phyloP scores from a whole-genome alignment of 2,888 invertebrate genomes.

The Ptycholaimellus sp. region DNA sequence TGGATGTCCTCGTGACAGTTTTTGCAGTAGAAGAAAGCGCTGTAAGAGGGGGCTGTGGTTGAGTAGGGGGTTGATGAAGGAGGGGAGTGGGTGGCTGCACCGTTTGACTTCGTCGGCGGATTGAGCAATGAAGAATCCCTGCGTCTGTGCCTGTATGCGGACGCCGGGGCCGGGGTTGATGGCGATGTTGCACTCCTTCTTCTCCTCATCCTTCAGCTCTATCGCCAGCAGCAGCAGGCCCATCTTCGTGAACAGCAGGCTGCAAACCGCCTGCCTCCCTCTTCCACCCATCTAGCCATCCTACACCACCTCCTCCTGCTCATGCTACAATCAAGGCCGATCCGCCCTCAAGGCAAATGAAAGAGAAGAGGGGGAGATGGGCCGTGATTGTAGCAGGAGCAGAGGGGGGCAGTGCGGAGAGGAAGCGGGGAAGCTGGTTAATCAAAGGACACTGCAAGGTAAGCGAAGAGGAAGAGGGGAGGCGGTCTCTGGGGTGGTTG shows the following conservation, averaged over 20 bases:
- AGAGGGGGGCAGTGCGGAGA: too few species aligned
- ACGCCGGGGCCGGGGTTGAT: constrained; percentile 71
- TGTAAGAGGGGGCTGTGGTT: constrained; percentile 27
- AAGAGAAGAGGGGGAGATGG: too few species aligned
- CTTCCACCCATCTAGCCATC: neutral
- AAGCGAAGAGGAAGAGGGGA: too few species aligned
- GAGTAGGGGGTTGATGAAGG: too few species aligned
- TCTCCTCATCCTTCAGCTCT: constrained; percentile 52
- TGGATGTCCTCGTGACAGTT: constrained; percentile 94
- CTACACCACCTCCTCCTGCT: too few species aligned
- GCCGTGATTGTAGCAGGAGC: too few species aligned
- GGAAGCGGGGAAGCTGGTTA: too few species aligned
- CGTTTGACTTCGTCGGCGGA: constrained; percentile 99
- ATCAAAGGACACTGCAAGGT: neutral
- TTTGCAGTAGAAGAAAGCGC: constrained; percentile 98
- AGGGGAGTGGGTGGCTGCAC: too few species aligned
- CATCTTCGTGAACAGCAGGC: constrained; percentile 92
- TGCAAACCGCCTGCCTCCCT: constrained; percentile 29
- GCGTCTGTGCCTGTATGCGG: constrained; percentile 89
- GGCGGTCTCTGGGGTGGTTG: too few species aligned
- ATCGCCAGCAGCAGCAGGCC: constrained; percentile 87
- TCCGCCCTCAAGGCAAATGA: too few species aligned
- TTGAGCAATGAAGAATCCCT: constrained; percentile 99
- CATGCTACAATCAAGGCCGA: too few species aligned
- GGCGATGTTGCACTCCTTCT: constrained; percentile 72